Conservation (phyloP, 1,140 invertebrate species). For the Propsilocerus akamusi region DNA sequence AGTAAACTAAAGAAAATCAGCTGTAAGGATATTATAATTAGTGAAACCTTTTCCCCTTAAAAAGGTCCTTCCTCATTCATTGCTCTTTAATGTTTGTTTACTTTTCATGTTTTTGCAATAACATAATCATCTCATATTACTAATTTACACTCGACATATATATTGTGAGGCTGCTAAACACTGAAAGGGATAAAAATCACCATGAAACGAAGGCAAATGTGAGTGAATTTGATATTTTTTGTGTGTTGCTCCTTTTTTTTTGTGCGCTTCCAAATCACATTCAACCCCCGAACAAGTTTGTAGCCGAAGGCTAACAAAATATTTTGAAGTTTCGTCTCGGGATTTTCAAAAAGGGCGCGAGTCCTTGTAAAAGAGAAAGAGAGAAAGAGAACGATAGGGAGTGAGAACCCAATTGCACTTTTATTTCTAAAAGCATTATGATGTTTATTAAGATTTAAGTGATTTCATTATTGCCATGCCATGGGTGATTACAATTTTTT, state of each 20-base stretch:
- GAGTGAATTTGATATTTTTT: not conserved
- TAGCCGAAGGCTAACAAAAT: not conserved
- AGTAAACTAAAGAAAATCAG: too few species aligned
- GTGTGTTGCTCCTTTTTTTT: too few species aligned
- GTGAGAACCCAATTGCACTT: constrained; percentile 3
- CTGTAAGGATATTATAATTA: too few species aligned
- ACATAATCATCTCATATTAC: not conserved
- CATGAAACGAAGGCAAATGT: not conserved
- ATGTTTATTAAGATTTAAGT: constrained; percentile 3
- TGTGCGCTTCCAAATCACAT: too few species aligned
- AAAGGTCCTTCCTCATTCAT: too few species aligned
- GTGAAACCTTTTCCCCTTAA: too few species aligned
- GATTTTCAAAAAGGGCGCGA: not conserved
- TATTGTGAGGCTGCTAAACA: not conserved
- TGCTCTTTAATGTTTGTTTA: too few species aligned
- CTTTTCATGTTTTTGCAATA: too few species aligned
- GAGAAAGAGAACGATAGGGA: not conserved
- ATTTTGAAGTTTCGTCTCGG: too few species aligned
- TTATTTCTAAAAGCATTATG: constrained; percentile 3
- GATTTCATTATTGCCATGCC: constrained; percentile 1
- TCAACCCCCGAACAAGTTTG: not conserved
- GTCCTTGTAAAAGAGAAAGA: not conserved
- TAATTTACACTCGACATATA: not conserved
- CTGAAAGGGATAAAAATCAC: not conserved
- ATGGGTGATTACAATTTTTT: too few species aligned